A percentile compares a stretch with the other conserved stretches of the same genome.
These are phyloP conservation scores for Pteronotus mesoamericanus DNA, from an alignment of 2,797 vertebrate species.

Conservation along the genomic window DNA sequence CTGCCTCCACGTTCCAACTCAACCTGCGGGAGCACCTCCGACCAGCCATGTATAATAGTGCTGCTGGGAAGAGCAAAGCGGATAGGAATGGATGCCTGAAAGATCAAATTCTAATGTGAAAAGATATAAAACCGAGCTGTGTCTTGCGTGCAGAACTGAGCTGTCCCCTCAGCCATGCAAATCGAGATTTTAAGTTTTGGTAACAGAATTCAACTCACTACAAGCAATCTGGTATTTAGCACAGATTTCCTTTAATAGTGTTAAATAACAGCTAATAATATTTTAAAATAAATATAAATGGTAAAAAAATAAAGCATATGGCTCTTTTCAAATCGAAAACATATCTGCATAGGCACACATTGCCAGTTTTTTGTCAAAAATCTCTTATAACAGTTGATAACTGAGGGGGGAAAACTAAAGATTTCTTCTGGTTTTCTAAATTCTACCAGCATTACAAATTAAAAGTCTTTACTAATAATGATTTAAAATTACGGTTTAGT, in stretches of 20 bases:
- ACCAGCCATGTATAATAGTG: not conserved
- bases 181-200: conserved; percentile 35
- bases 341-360: conserved; percentile 33
- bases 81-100: conserved; percentile 21
- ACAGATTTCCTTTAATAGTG: conserved; percentile 60
- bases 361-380: conserved; percentile 64
- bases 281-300: conserved; percentile 67
- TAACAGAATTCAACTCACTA: conserved; percentile 48
- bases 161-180: not conserved
- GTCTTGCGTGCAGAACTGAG: not conserved
- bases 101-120: conserved; percentile 55
- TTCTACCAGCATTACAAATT: conserved; percentile 6
- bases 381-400: conserved; percentile 56
- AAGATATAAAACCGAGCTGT: not conserved
- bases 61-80: not conserved
- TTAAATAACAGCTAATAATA: conserved; percentile 68
- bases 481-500: not conserved
- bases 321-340: conserved; percentile 60
- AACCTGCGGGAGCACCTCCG: not conserved
- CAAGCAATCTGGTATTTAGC: conserved; percentile 68
- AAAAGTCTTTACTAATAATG: not conserved
- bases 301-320: conserved; percentile 66
- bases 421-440: conserved; percentile 23
- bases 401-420: conserved; percentile 27
- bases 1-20: not conserved